Percentiles rank a stretch among this genome's conserved stretches.
Evolutionary conservation across 2,797 vertebrate species (phyloP).

Genomic region (Pygocentrus nattereri): DNA sequence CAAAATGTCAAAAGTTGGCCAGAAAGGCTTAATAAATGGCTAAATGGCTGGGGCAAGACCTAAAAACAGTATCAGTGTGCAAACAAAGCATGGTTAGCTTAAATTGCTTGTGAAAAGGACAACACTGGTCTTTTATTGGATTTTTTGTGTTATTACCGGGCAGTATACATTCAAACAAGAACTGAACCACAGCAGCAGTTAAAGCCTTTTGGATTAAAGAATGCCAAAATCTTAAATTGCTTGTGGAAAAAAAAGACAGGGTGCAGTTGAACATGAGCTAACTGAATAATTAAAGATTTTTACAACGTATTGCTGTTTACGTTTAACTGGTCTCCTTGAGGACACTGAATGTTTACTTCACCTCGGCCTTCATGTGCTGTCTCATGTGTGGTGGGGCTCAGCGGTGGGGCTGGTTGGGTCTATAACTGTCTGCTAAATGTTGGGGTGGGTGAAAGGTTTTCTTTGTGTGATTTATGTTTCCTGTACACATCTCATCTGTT

Average conservation of each 20-base stretch:
- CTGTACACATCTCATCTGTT: background rate
- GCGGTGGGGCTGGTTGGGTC: background rate
- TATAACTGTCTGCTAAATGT: background rate
- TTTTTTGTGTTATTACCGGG: slow-evolving; percentile 4
- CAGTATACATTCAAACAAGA: background rate
- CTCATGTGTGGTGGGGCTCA: background rate
- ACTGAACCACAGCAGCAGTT: background rate
- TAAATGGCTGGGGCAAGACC: slow-evolving; percentile 45
- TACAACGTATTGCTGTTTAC: background rate
- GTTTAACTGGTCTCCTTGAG: background rate
- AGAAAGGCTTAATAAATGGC: background rate
- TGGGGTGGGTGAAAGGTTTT: slow-evolving; percentile 1
- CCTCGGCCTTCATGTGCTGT: background rate
- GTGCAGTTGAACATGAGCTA: background rate
- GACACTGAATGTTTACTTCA: background rate
- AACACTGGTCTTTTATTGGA: slow-evolving; percentile 4
- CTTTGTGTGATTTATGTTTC: background rate
- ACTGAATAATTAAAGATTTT: background rate
- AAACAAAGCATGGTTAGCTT: slow-evolving; percentile 12
- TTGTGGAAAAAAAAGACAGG: background rate
- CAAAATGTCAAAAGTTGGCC: slow-evolving; percentile 28
- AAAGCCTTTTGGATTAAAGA: slow-evolving; percentile 1
- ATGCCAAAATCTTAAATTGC: background rate
- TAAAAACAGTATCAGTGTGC: slow-evolving; percentile 40
- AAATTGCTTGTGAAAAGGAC: slow-evolving; percentile 51